These are phyloP conservation scores for Eucriotettix oculatus DNA, from an alignment of 2,888 invertebrate species.

Conservation along the genomic window DNA sequence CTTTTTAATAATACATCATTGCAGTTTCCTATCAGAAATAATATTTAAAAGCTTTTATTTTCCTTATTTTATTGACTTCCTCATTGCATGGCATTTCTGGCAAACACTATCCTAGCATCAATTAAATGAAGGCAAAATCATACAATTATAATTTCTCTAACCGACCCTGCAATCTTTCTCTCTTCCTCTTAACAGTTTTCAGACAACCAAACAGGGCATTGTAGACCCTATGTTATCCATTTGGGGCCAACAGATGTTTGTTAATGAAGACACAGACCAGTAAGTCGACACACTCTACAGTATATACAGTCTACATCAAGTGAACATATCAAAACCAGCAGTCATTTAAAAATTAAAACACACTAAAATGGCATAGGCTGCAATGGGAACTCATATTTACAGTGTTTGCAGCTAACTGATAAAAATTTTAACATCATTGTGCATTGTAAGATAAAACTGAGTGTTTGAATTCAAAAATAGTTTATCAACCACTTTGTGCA, in stretches of 20 bases:
- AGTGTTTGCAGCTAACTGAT: not conserved
- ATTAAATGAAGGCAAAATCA: not conserved
- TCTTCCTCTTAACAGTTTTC: constrained; percentile 30
- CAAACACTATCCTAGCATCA: not conserved
- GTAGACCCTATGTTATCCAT: constrained; percentile 97
- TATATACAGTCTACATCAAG: constrained; percentile 4
- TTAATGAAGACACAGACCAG: constrained; percentile 94
- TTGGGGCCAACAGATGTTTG: constrained; percentile 96
- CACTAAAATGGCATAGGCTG: not conserved
- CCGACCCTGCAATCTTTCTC: constrained; percentile 18
- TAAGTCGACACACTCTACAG: constrained; percentile 41
- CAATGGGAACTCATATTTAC: not conserved
- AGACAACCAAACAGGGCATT: constrained; percentile 75
- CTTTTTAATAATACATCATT: too few species aligned
- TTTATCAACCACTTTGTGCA: too few species aligned
- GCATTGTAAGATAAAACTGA: too few species aligned
- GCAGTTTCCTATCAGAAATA: too few species aligned
- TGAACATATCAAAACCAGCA: constrained; percentile 3
- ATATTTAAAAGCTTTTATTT: too few species aligned
- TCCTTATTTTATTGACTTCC: not conserved
- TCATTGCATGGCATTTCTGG: not conserved
- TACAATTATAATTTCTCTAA: not conserved
- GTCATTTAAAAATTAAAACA: not conserved
- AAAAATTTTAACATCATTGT: not conserved
- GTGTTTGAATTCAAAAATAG: too few species aligned